Base-by-base conservation (phyloP, 2,113 vertebrate species). In the Halcyon malimbica region DNA sequence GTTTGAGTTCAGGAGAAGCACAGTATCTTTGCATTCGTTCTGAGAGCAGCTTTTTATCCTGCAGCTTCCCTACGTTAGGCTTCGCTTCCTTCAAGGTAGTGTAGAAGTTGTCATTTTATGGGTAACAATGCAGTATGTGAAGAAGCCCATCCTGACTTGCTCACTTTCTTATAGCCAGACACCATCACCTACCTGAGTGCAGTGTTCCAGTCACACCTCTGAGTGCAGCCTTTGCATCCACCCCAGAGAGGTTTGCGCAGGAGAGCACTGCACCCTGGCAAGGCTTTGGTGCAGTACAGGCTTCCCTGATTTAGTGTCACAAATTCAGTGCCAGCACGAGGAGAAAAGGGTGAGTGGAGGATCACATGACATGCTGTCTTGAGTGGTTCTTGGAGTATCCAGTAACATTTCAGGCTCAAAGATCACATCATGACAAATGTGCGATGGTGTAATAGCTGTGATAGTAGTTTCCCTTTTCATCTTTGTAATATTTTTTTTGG, bases 231-330 rank as follows among this genome's bases (percentile, higher is more conserved):
- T 6, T 17, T 81, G 35, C 35, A 35, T 35, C 35, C 35, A 35
- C 35, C 35, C 35, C 35, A 35, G 35, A 35, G 35, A 23, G 24
- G 21, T 35, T 48, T 51, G 44, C 39, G 10, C 20, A 19, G 31
- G 4, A 26, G 26, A 7, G 7, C 24, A 2, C 26, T 51, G 44
- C 56, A 39, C 6, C 1, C 29, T 9, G 15, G 12, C 2, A 0
- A 4, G 16, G 24, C 48, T 37, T 26, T 5, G 60, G 28, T 46
- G 31, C 19, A 8, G 18, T 26, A 3, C 15, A 48, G 21, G 7
- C 39, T 24, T 33, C 8, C 26, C 37, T 90, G 39, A 1, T 44
- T 35, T 33, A 9, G 14, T 65, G 51, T 14, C 26, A 15, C 8
- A 16, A 12, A 2, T 28, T 29, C 20, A 37, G 42, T 79, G 62